Evolutionary conservation across 2,797 vertebrate genomes (phyloP), one percentile per base, ranked within the genome.

Genomic region (Schizopygopsis malacanthus): DNA sequence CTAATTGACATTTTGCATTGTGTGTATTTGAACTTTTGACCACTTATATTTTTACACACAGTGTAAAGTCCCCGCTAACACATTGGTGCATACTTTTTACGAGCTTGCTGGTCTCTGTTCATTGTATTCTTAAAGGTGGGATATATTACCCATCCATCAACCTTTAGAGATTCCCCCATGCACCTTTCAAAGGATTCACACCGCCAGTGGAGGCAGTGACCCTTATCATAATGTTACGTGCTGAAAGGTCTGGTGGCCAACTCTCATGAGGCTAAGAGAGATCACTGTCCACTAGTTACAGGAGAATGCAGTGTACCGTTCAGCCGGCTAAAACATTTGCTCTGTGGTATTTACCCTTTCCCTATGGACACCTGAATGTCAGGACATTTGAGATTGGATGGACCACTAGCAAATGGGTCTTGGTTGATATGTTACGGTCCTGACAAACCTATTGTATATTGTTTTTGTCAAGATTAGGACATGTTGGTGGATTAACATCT

Each of bases 141-240:
- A 79, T 71, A 80, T 45, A 50, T 72, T 52, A 22, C 50, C 70
- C 70, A 88, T 81, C 78, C 63, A 83, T 86, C 84, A 83, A 83
- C 41, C 80, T 69, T 67, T 83, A 83, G 72, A 73, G 22, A 72
- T 13, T 61, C 70, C 20, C 39, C 63, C 56, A 3, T 54, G 25
- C 50, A 16, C 47, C n/a, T 69, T 72, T 69, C 25, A 33, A 15
- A 70, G 63, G 28, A 69, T 22, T 41, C 67, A 28, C 16, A 43
- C 67, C 18, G 4, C 12, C 7, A n/a, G n/a, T 79, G 33, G 65
- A 61, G 76, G 52, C 76, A 79, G 39, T 79, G 83, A 85, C 83
- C 83, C 83, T 79, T 79, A 67, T 16, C 33, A 67, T 67, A 85
- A 79, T 71, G 70, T 72, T 28, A 61, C 4, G 3, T 61, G 69